phyloP scores from a whole-genome alignment of 2,113 vertebrate genomes.

The Notothenia rossii region DNA sequence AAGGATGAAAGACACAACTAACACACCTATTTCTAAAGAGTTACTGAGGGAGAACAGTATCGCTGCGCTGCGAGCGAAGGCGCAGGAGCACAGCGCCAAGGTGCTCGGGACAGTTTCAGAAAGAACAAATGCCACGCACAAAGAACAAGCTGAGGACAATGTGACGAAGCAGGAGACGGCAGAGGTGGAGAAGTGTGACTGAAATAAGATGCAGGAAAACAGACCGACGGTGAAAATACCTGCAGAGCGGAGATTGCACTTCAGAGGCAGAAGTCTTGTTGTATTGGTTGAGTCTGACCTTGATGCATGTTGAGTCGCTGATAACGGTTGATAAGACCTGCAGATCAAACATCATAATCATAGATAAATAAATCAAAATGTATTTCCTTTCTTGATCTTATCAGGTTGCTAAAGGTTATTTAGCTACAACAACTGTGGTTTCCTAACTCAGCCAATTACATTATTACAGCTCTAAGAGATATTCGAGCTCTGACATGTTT shows the following conservation, averaged over 20 bases:
- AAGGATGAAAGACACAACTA: conserved; percentile 73
- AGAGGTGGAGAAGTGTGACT: conserved; percentile 50
- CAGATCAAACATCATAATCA: background rate
- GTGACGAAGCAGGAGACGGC: conserved; percentile 72
- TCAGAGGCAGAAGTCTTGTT: conserved; percentile 1
- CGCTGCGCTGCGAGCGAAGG: conserved; percentile 94
- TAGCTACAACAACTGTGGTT: background rate
- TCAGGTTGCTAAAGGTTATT: background rate
- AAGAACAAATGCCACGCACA: conserved; percentile 66
- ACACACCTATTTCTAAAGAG: conserved; percentile 90
- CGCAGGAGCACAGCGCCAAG: conserved; percentile 97
- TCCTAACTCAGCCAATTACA: conserved; percentile 1
- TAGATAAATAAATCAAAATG: background rate
- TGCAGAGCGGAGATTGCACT: conserved; percentile 1
- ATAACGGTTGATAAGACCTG: background rate
- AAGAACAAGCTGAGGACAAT: conserved; percentile 77
- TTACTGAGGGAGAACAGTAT: conserved; percentile 99
- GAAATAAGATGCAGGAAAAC: conserved; percentile 11
- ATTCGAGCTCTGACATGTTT: conserved; percentile 1
- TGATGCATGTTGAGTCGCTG: background rate
- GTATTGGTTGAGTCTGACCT: conserved; percentile 14
- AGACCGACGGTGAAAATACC: background rate
- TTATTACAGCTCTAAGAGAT: conserved; percentile 7
- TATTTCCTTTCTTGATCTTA: background rate
- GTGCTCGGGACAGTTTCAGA: conserved; percentile 90